Evolutionary conservation across 1,140 invertebrate genomes (phyloP).

Genomic region (Scaptomyza montana): DNA sequence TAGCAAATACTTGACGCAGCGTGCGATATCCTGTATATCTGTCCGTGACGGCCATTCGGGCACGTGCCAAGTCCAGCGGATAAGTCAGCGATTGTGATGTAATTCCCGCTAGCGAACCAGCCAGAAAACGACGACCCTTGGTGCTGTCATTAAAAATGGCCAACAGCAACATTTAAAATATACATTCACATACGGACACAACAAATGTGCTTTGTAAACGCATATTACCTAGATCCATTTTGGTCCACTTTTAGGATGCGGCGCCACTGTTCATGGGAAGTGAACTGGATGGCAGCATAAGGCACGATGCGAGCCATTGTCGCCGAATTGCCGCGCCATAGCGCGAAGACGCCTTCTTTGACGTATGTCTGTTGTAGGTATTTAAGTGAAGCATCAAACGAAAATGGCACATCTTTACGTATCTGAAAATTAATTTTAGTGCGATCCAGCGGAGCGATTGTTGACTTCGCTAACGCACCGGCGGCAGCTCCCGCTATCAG

Average conservation of each 20-base stretch:
- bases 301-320: conserved; percentile 98
- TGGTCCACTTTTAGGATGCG: conserved; percentile 88
- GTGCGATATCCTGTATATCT: conserved; percentile 86
- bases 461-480: conserved; percentile 97
- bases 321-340: conserved; percentile 99
- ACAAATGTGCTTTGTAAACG: too few relatives aligned
- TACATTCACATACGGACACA: conserved; percentile 42
- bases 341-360: conserved; percentile 90
- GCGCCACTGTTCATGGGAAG: conserved; percentile 98
- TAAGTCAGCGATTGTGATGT: conserved; percentile 97
- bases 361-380: conserved; percentile 90
- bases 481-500: conserved; percentile 92
- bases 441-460: conserved; percentile 97
- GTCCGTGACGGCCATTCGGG: conserved; percentile 98
- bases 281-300: conserved; percentile 98
- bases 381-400: conserved; percentile 89
- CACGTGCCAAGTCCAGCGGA: conserved; percentile 97
- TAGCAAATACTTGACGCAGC: conserved; percentile 90
- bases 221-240: conserved; percentile 85
- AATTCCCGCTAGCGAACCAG: conserved; percentile 96
- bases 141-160: conserved; percentile 50
- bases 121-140: conserved; percentile 88
- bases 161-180: background rate
- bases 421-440: conserved; percentile 99
- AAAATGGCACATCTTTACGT: conserved; percentile 89